Evolutionary conservation across 2,113 vertebrate species (phyloP), one percentile per base, ranked within the genome.

Genomic region (Rhynchomys soricoides): DNA sequence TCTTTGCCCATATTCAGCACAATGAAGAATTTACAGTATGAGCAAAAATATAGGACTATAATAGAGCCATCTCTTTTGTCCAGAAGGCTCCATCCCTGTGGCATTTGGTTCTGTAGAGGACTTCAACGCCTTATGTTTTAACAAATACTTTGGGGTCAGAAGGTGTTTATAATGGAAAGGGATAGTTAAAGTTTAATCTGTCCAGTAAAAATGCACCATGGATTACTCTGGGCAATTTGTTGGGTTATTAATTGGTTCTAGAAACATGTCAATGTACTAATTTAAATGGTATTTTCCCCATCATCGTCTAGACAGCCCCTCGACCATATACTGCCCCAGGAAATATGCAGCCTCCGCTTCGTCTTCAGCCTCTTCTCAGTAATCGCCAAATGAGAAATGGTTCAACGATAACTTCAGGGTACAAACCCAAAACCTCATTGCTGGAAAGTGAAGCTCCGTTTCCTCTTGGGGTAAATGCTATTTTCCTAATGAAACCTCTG

Each of bases 271-370:
- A 96, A 96, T 87, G 88, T 96, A 75, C 94, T 96, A 93, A 97
- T 96, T 96, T 94, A 93, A 90, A 59, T 87, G 77, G 5, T 79
- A 90, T 81, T 89, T 94, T 68, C 77, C 55, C 26, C 13, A 40
- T 93, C 92, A 95, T 97, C 95, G 40, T 97, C 50, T 93, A 97
- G 99, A 95, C 98, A 68, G 95, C 98, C 62, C 98, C 99, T 68
- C 97, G 99, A 40, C 99, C 99, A 55, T 99, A 98, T 85, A 99
- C 99, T 0, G 99, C 99, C 78, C 99, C 99, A 0, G 99, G 99
- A 93, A 99, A 98, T 37, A 97, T 97, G 95, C 99, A 99, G 90
- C 98, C 98, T 62, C 99, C 98, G 0, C 94, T 98, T 89, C 98
- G 98, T 52, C 98, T 99, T 68, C 99, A 99, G 94, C 99, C 99